These are phyloP conservation scores for Tenebrio molitor DNA, from an alignment of 1,140 invertebrate genomes.

Conservation along the genomic window DNA sequence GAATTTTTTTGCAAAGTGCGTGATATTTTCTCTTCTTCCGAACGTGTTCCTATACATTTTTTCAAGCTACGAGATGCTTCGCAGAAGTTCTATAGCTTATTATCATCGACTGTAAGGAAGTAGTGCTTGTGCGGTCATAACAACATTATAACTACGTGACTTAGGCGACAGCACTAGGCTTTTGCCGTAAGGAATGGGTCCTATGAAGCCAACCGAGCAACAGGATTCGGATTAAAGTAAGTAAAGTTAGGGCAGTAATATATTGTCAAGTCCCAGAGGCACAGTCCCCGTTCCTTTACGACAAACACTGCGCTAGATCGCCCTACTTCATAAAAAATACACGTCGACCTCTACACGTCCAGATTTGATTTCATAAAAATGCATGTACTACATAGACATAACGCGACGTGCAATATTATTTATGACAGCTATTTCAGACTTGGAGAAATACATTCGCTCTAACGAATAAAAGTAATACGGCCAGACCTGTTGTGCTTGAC, in stretches of 20 bases:
- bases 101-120: constrained; percentile 20
- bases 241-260: constrained; percentile 19
- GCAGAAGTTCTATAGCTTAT: constrained; percentile 9
- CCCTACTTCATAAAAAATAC: constrained; percentile 34
- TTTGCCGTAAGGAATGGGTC: constrained; percentile 7
- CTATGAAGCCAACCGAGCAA: constrained; percentile 17
- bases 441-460: constrained; percentile 11
- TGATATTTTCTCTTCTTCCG: too few species aligned
- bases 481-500: too few species aligned
- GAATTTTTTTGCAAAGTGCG: too few species aligned
- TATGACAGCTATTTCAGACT: constrained; percentile 14
- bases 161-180: constrained; percentile 9
- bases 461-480: too few species aligned
- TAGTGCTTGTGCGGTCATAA: constrained; percentile 25
- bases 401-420: constrained; percentile 28
- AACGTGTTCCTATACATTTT: neutral
- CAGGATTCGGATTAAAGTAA: constrained; percentile 33
- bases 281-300: constrained; percentile 18
- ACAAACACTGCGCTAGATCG: constrained; percentile 12
- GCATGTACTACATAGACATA: constrained; percentile 32
- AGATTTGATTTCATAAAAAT: constrained; percentile 40
- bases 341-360: constrained; percentile 19
- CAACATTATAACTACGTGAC: constrained; percentile 28
- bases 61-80: neutral
- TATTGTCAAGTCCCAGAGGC: constrained; percentile 33